Base-by-base conservation (phyloP, 2,888 invertebrate species). In the Eupithecia vulgata region DNA sequence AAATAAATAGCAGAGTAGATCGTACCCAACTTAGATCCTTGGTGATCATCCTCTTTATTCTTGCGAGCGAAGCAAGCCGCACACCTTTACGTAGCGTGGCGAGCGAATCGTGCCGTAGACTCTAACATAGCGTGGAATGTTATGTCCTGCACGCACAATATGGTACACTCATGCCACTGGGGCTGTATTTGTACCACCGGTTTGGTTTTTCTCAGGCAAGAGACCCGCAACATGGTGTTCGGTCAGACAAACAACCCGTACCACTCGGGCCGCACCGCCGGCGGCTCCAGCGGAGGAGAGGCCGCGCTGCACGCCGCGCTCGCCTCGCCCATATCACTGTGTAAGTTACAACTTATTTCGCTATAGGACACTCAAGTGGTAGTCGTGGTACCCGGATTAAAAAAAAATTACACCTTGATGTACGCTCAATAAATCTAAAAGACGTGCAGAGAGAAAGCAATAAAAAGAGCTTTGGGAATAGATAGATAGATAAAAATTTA, bases 201-300 rank as follows among this genome's bases (percentile, higher is more conserved):
- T 57, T 52, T n/a, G 13, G 25, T 25, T 15, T 21, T 64, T 21
- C 1, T 0, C 79, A 95, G 95, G 96, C 96, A 95, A 87, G 99
- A 99, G 91, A 96, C 98, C 0, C 95, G 97, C 74, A 99, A 99
- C 93, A 96, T 96, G 84, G 87, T 99, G 68, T 97, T 97, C 87
- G 99, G 99, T 0, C 95, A 97, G 85, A 98, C 99, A 0, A 96
- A 96, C 83, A 99, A 99, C 94, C 98, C 99, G 0, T 99, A 99
- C 88, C 96, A 99, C 90, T 95, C 96, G 0, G 96, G 97, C 0
- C 95, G 98, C 76, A 98, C 96, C 0, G 96, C 96, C 2, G 99
- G 99, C 17, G 99, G 99, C 64, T 99, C 99, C 78, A 98, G 98
- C 76, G 99, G 99, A 48, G 98, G 98, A 1, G 98, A 98, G 91